Evolutionary conservation across 2,888 invertebrate species (phyloP).

Genomic region (Loripinus fragilis): DNA sequence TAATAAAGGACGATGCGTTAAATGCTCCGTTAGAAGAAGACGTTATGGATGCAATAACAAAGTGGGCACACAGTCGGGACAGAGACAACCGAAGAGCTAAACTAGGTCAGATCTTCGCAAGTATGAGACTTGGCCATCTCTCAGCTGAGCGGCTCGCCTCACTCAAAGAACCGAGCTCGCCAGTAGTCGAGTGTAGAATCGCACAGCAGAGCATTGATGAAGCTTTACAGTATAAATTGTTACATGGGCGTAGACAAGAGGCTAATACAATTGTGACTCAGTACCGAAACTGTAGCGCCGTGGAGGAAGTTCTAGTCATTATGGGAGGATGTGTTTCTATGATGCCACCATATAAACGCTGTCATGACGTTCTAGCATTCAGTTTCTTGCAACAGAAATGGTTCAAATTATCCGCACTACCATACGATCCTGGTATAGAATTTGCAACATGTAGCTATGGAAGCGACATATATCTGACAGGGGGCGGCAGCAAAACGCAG

Average conservation of each 20-base stretch:
- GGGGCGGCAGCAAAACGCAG: conserved; percentile 72
- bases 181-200: conserved; percentile 60
- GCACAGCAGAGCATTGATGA: conserved; percentile 69
- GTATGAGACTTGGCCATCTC: conserved; percentile 63
- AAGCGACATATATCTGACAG: conserved; percentile 75
- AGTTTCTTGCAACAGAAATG: conserved; percentile 72
- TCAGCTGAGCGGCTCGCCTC: conserved; percentile 64
- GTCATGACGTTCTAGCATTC: conserved; percentile 72
- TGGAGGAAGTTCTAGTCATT: conserved; percentile 73
- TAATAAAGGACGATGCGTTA: conserved; percentile 84
- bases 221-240: conserved; percentile 74
- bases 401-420: conserved; percentile 71
- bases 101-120: conserved; percentile 64
- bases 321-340: conserved; percentile 74
- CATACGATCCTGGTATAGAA: conserved; percentile 76
- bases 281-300: conserved; percentile 61
- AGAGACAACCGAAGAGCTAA: conserved; percentile 84
- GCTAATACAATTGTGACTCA: conserved; percentile 67
- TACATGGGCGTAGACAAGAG: conserved; percentile 74
- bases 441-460: conserved; percentile 75
- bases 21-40: conserved; percentile 84
- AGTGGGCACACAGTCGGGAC: conserved; percentile 85
- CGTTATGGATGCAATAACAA: conserved; percentile 84
- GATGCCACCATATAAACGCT: conserved; percentile 74
- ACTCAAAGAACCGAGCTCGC: conserved; percentile 63